Evolutionary conservation across 2,797 vertebrate species (phyloP), one percentile per base, ranked within the genome.

Genomic region (Orientallactaga sibirica): DNA sequence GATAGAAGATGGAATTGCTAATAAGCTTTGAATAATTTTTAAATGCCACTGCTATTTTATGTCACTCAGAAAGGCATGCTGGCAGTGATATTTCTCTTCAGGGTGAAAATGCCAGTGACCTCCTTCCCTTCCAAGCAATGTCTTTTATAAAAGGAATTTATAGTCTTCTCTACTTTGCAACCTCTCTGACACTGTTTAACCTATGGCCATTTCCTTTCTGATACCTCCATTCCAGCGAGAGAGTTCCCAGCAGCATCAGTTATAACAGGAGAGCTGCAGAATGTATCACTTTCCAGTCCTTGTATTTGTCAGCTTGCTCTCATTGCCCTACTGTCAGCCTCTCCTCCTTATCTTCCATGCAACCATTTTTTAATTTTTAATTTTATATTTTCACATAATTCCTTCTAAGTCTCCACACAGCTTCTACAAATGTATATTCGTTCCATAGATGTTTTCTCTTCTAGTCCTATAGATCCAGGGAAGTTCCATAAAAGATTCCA

Each of bases 11-110:
- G n/a, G 4, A 90, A 83, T 91, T 67, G 86, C 87, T 96, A 88
- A 96, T 96, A 95, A 94, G 75, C 90, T 93, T 92, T 94, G 78
- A 61, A 92, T 96, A 94, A 82, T 95, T 93, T 95, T 94, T 86
- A 96, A 97, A 97, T 97, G 86, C 12, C 93, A 74, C 33, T 88
- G 71, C 76, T 86, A n/a, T 89, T 93, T 95, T 77, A 25, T 94
- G 83, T 95, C 86, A 82, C 94, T 96, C 76, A 81, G 91, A 92
- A 94, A 94, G 70, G 2, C 68, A 77, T 18, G 29, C 41, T 71
- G 27, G 41, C 87, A 71, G 73, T 90, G 82, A 96, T 93, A 92
- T 96, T 94, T 94, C 68, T 88, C 70, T 95, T 29, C 18, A 71
- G 48, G 79, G 82, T 92, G 22, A 94, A 96, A 96, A 92, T 94